A percentile compares a stretch with the other conserved stretches of the same genome.
These are phyloP conservation scores for Drosophila cardini DNA, from an alignment of 1,140 invertebrate species.

Conservation along the genomic window DNA sequence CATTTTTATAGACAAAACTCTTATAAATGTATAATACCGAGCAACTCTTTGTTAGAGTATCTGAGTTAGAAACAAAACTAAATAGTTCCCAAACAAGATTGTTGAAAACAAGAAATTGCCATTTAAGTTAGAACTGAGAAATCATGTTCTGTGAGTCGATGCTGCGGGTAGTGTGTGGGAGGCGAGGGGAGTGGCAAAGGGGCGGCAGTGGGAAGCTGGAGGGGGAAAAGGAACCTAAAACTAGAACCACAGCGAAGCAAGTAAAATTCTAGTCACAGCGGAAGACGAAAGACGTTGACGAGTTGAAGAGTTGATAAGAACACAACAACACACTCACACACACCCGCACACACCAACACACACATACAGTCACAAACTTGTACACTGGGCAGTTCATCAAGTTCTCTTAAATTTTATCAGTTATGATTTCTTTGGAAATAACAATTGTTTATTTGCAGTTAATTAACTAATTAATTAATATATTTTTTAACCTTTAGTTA, in stretches of 20 bases:
- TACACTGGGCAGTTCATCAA: not conserved
- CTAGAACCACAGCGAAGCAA: slow-evolving; percentile 19
- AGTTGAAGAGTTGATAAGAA: slow-evolving; percentile 50
- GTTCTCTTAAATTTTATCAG: not conserved
- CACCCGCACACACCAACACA: not conserved
- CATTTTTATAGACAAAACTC: not conserved
- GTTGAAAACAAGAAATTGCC: slow-evolving; percentile 63
- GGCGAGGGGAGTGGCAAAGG: not conserved
- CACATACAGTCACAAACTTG: not conserved
- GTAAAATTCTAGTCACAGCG: slow-evolving; percentile 30
- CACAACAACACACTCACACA: not conserved
- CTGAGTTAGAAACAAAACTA: not conserved
- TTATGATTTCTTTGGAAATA: too few relatives aligned
- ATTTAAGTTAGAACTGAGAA: slow-evolving; percentile 57
- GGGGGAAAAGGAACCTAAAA: slow-evolving; percentile 28
- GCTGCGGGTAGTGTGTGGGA: not conserved
- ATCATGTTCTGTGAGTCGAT: slow-evolving; percentile 40
- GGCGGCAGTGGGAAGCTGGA: slow-evolving; percentile 8
- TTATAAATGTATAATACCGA: not conserved
- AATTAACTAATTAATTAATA: not conserved
- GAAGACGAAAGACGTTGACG: slow-evolving; percentile 27
- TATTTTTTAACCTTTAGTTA: slow-evolving; percentile 6
- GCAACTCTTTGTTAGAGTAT: slow-evolving; percentile 3
- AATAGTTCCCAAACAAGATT: slow-evolving; percentile 45
- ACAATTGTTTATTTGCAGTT: slow-evolving; percentile 6